Base-by-base conservation (phyloP, 2,888 invertebrate species). In the Platypus cylindrus region DNA sequence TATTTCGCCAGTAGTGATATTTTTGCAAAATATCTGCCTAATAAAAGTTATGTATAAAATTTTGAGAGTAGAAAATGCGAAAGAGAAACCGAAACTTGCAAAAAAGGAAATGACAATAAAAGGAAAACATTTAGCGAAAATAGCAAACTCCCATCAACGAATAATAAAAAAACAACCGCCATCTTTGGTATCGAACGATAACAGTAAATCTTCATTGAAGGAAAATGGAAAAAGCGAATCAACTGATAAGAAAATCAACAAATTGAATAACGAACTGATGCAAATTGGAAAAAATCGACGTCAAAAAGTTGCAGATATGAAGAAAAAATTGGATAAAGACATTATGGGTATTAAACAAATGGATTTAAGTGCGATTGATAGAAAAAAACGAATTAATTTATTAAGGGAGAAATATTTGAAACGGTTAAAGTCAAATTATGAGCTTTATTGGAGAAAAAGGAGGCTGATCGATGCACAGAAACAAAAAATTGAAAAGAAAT, bases 191-290 rank as follows among this genome's bases (percentile, higher is more conserved):
- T 20, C 30, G 17, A 16, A 29, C 9, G 23, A 32, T n/a, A 28
- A 29, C 15, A 34, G 9, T 20, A 22, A 16, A 11, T 9, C 12
- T 5, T 7, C n/a, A n/a, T 22, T 24, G 5, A 34, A 37, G 9
- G 50, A 52, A 39, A 48, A 49, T 29, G 50, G 51, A 5, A 50
- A 50, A 38, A 52, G 48, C 25, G 51, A 52, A 32, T 53, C 50
- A 22, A n/a, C n/a, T n/a, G 49, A 51, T 39, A 43, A 47, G 20
- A 43, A 48, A 40, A 51, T 53, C 30, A 49, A 51, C 29, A 50
- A 52, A 24, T 42, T 54, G 4, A 48, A 52, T 20, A 43, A 29
- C 16, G 43, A 45, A 41, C 46, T 52, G 37, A 39, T 48, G 32
- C 35, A 37, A 13, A 31, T 49, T 13, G 50, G 48, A 4, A 34